Evolutionary conservation across 2,113 vertebrate genomes (phyloP), one percentile per base, ranked within the genome.

Genomic region (Passer domesticus): DNA sequence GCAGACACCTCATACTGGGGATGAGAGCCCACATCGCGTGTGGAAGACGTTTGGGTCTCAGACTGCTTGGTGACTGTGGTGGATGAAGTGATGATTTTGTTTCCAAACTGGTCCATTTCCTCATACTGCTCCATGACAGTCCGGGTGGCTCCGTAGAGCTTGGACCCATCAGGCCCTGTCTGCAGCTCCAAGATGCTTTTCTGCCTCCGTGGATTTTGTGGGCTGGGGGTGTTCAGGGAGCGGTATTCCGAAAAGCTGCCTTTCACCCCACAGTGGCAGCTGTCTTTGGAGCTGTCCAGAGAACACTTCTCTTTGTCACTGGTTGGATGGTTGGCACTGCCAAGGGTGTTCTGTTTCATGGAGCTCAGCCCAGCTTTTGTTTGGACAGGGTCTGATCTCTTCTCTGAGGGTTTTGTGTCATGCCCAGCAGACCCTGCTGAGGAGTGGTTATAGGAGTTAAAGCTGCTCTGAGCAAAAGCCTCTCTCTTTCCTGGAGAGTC

Each of bases 131-230:
- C 98, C 1, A 96, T 98, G 85, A 98, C 89, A 4, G 98, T 98
- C 92, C 98, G 97, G 3, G 97, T 98, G 70, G 97, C 96, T 84
- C 98, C 98, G 0, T 94, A 94, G 15, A 97, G 67, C 66, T 97
- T 98, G 64, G 98, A 98, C 25, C 96, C 94, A 0, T 98, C 97
- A 0, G 89, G 93, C 15, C 97, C 96, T 0, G 98, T 98, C 96
- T 98, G 98, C 47, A 99, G 96, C 94, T 99, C 97, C 27, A 99
- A 92, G 10, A 98, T 93, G 10, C 98, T 98, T 89, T 98, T 97
- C 95, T 99, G 98, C 80, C 95, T 94, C 64, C 96, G 96, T 3
- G 97, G 94, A 49, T 97, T 97, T 30, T 89, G 95, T 3, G 96
- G 90, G 35, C 94, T 97, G 69, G 94, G 81, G 21, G 39, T 43